phyloP scores from a whole-genome alignment of 2,113 vertebrate species.

The Semicossyphus pulcher region DNA sequence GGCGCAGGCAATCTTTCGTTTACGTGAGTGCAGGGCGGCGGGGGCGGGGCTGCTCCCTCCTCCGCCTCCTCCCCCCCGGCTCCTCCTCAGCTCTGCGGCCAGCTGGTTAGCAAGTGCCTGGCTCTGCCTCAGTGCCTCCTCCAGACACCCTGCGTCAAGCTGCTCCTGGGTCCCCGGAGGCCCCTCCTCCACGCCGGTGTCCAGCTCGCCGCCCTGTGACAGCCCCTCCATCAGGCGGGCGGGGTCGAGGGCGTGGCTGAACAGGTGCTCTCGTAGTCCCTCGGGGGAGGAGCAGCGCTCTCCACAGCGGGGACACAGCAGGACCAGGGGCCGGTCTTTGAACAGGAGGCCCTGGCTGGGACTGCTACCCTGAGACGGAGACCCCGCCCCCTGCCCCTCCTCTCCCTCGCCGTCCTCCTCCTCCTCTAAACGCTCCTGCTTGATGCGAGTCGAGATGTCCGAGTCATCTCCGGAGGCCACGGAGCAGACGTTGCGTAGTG shows the following conservation, averaged over 20 bases:
- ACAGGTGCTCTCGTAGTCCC: conserved; percentile 90
- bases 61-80: conserved; percentile 69
- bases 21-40: conserved; percentile 84
- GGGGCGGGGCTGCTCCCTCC: conserved; percentile 59
- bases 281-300: conserved; percentile 89
- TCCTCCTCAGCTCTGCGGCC: conserved; percentile 88
- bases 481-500: conserved; percentile 73
- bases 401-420: conserved; percentile 83
- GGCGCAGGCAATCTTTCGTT: conserved; percentile 91
- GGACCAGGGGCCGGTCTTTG: conserved; percentile 81
- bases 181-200: conserved; percentile 72
- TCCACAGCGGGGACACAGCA: conserved; percentile 93
- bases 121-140: conserved; percentile 89
- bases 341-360: conserved; percentile 73
- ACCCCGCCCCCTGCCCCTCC: conserved; percentile 75
- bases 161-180: conserved; percentile 72
- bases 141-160: conserved; percentile 70
- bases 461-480: conserved; percentile 85
- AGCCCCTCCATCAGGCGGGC: conserved; percentile 85
- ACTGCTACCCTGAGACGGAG: conserved; percentile 71
- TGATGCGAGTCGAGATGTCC: conserved; percentile 84
- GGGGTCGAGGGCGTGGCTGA: conserved; percentile 88
- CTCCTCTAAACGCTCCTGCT: conserved; percentile 89
- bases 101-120: conserved; percentile 88
- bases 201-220: conserved; percentile 67